Evolutionary conservation across 2,888 invertebrate species (phyloP).

Genomic region (Rhodophaea formosa): DNA sequence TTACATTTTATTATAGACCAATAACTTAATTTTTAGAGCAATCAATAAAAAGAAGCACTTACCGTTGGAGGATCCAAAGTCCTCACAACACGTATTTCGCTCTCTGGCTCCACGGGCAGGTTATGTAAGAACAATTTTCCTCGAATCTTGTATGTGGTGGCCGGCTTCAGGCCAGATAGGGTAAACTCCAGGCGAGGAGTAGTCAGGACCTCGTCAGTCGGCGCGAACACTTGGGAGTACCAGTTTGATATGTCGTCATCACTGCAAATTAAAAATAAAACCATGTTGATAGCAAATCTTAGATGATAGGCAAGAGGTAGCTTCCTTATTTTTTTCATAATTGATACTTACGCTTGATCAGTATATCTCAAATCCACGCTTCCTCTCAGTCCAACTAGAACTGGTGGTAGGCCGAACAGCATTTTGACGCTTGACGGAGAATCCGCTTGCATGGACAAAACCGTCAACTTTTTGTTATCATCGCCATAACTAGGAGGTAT

Average conservation of each 20-base stretch:
- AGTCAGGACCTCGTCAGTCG: conserved; percentile 91
- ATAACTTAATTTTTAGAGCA: too few species aligned
- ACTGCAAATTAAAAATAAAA: conserved; percentile 48
- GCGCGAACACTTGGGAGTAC: conserved; percentile 93
- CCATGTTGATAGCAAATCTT: too few species aligned
- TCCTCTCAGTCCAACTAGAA: conserved; percentile 92
- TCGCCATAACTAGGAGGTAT: conserved; percentile 54
- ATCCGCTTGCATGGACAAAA: conserved; percentile 86
- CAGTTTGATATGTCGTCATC: conserved; percentile 87
- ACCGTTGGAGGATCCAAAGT: conserved; percentile 81
- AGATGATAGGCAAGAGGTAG: too few species aligned
- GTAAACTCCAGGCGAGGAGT: conserved; percentile 93
- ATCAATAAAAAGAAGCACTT: conserved; percentile 31
- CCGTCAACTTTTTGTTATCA: conserved; percentile 72
- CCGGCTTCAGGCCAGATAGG: conserved; percentile 87
- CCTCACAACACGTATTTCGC: conserved; percentile 87
- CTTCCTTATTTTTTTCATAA: background rate
- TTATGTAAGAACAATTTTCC: conserved; percentile 90
- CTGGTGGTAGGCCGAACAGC: conserved; percentile 89
- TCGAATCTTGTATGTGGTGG: conserved; percentile 90
- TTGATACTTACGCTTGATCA: conserved; percentile 83
- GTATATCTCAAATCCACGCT: conserved; percentile 93
- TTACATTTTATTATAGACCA: too few species aligned
- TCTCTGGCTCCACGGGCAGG: conserved; percentile 88
- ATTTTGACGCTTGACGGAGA: conserved; percentile 90